A percentile compares a stretch with the other conserved stretches of the same genome.
phyloP scores from a whole-genome alignment of 2,888 invertebrate species.

The Plusia festucae region DNA sequence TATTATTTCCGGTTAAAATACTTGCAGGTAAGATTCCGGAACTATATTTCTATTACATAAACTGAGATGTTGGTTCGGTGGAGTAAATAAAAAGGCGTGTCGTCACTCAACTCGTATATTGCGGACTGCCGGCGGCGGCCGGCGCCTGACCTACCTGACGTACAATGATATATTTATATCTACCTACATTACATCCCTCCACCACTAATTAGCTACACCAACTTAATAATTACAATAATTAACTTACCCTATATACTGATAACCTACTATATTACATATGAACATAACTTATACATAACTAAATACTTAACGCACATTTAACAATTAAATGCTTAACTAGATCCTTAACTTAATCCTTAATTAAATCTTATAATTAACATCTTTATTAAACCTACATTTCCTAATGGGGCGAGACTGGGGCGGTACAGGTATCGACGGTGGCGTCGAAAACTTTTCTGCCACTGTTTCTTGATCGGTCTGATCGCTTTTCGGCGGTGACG shows the following conservation, averaged over 20 bases:
- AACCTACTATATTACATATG: too few species aligned
- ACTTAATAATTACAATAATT: not conserved
- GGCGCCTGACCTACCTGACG: too few species aligned
- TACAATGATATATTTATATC: too few species aligned
- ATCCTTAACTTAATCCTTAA: not conserved
- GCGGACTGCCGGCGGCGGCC: too few species aligned
- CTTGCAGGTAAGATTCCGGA: conserved; percentile 13
- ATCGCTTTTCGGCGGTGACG: not conserved
- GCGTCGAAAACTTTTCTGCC: not conserved
- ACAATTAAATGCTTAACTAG: not conserved
- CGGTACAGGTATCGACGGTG: not conserved
- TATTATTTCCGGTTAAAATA: not conserved
- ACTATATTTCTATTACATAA: conserved; percentile 37
- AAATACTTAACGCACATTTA: too few species aligned
- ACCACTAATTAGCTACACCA: not conserved
- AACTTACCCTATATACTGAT: not conserved
- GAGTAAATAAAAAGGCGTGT: too few species aligned
- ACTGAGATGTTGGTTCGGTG: too few species aligned
- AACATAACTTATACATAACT: too few species aligned
- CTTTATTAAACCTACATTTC: not conserved
- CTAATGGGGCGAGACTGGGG: not conserved
- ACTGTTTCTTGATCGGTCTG: not conserved
- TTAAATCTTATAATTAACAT: not conserved
- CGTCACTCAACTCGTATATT: too few species aligned
- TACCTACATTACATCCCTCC: not conserved